Evolutionary conservation across 2,797 vertebrate genomes (phyloP).

Genomic region (Lerista edwardsae): DNA sequence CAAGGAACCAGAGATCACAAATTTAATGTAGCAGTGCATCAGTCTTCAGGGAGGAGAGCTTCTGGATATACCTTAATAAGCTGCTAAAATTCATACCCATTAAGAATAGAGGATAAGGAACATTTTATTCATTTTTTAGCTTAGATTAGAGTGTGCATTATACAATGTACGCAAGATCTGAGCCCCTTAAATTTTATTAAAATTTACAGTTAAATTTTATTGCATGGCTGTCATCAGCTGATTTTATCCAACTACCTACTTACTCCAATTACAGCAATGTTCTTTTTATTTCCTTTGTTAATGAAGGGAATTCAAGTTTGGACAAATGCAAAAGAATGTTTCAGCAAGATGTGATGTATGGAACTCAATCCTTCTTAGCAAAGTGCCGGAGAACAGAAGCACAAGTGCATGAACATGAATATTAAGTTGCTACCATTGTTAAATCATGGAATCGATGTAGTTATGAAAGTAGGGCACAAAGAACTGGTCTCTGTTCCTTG

Average conservation of each 20-base stretch:
- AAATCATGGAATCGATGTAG: constrained; percentile 69
- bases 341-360: constrained; percentile 93
- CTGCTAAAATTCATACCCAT: background rate
- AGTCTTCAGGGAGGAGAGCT: background rate
- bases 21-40: background rate
- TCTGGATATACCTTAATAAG: background rate
- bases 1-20: background rate
- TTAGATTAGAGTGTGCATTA: background rate
- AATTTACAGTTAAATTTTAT: too few relatives aligned
- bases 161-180: background rate
- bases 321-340: constrained; percentile 98
- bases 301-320: constrained; percentile 96
- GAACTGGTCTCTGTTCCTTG: constrained; percentile 60
- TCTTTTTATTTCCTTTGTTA: constrained; percentile 31
- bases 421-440: constrained; percentile 66
- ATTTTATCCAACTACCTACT: background rate
- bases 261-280: background rate
- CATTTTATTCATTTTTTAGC: background rate
- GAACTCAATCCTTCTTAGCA: constrained; percentile 67
- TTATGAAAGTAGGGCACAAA: constrained; percentile 73
- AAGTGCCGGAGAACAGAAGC: constrained; percentile 77
- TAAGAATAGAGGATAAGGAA: background rate
- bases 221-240: background rate
- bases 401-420: constrained; percentile 72
- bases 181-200: too few relatives aligned